Conservation (phyloP, 2,888 invertebrate species). For the Campaea margaritaria region DNA sequence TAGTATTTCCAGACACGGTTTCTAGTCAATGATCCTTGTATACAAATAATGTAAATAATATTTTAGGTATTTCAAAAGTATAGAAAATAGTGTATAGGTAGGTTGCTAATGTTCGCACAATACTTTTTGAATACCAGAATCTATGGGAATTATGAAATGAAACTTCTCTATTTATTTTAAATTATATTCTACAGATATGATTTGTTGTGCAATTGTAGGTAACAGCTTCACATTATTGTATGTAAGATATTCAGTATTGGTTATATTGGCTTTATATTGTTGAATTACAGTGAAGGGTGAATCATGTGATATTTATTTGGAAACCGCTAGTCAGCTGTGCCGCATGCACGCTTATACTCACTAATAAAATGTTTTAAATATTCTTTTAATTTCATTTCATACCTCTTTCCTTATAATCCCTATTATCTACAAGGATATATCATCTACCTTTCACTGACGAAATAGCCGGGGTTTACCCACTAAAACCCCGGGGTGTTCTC, state of each 20-base stretch:
- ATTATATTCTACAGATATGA: conserved; percentile 27
- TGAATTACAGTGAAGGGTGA: conserved; percentile 53
- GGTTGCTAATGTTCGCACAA: conserved; percentile 77
- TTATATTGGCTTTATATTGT: conserved; percentile 50
- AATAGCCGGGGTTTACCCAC: no score
- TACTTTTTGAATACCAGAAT: conserved; percentile 54
- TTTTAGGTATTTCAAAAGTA: conserved; percentile 70
- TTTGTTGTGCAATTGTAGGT: conserved; percentile 14
- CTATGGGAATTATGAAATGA: conserved; percentile 36
- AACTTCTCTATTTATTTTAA: conserved; percentile 24
- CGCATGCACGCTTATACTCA: conserved; percentile 84
- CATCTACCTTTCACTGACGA: no score
- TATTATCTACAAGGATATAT: no score
- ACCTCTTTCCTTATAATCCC: not conserved
- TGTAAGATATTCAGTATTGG: conserved; percentile 44
- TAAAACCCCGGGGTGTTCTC: no score
- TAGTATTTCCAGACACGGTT: conserved; percentile 70
- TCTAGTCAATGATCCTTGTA: conserved; percentile 82
- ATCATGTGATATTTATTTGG: conserved; percentile 79
- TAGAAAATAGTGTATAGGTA: conserved; percentile 63
- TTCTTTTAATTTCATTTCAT: conserved; percentile 48
- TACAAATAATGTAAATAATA: conserved; percentile 74
- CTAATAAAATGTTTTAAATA: conserved; percentile 76
- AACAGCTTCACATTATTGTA: conserved; percentile 13
- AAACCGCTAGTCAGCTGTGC: conserved; percentile 83